Conservation (phyloP, 2,113 vertebrate genomes). For the Aegypius monachus region DNA sequence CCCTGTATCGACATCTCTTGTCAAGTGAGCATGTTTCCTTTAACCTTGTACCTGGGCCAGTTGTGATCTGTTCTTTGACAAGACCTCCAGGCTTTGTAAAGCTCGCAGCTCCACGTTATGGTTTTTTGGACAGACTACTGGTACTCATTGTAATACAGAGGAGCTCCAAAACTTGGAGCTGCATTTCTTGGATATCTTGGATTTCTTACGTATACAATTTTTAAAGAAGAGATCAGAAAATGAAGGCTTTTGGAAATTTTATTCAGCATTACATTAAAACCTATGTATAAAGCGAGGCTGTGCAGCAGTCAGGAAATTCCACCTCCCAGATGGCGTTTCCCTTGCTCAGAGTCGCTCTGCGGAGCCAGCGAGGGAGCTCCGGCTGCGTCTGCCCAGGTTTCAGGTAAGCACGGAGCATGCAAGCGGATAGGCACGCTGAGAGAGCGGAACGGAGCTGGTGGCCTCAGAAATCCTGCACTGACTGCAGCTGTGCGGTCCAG, state of each 20-base stretch:
- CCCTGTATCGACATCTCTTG: neutral
- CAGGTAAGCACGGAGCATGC: neutral
- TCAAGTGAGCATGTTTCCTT: neutral
- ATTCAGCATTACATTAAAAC: neutral
- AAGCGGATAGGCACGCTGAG: neutral
- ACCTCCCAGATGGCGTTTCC: neutral
- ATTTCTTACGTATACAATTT: neutral
- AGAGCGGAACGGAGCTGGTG: neutral
- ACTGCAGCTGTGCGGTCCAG: fast-evolving
- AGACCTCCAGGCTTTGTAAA: neutral
- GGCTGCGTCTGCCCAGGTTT: fast-evolving
- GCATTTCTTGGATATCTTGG: neutral
- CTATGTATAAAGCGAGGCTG: neutral
- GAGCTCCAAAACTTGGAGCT: neutral
- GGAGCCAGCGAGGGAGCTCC: neutral
- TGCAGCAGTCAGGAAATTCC: constrained; percentile 2
- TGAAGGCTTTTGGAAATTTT: neutral
- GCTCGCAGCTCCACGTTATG: fast-evolving
- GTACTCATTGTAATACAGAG: neutral
- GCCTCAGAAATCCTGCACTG: neutral
- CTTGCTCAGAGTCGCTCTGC: neutral
- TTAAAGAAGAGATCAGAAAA: neutral
- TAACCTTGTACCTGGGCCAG: neutral
- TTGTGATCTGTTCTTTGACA: neutral
- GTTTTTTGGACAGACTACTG: neutral